Conservation (phyloP, 2,113 vertebrate species). For the Halichoeres trimaculatus region DNA sequence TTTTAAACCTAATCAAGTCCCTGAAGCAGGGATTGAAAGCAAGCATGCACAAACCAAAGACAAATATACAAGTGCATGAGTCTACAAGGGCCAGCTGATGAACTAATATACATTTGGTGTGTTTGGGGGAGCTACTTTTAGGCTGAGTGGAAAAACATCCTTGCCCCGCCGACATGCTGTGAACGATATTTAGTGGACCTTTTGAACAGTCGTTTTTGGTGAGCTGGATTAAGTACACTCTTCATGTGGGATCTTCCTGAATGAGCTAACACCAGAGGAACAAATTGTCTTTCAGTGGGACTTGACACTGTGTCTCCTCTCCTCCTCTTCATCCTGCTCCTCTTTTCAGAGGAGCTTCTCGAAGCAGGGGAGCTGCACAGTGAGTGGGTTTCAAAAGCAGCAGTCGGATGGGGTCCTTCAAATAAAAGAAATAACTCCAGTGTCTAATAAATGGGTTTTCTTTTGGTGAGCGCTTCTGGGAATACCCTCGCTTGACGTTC, state of each 20-base stretch:
- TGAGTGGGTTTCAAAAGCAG: conserved; percentile 49
- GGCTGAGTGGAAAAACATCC: conserved; percentile 29
- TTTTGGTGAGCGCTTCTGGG: conserved; percentile 32
- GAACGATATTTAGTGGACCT: conserved; percentile 18
- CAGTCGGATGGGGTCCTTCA: conserved; percentile 30
- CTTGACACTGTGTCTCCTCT: conserved; percentile 20
- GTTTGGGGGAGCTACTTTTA: conserved; percentile 45
- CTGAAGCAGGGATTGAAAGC: conserved; percentile 42
- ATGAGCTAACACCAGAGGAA: conserved; percentile 22
- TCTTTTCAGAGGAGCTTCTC: conserved; percentile 23
- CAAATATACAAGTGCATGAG: conserved; percentile 56
- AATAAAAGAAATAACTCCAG: conserved; percentile 40
- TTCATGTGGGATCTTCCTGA: conserved; percentile 13
- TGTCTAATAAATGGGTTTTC: conserved; percentile 19
- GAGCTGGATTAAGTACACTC: conserved; percentile 3
- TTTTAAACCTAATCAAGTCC: conserved; percentile 45
- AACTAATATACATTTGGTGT: conserved; percentile 50
- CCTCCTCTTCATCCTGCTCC: background rate
- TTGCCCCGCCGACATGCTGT: background rate
- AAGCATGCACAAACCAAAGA: conserved; percentile 55
- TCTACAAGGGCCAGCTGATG: conserved; percentile 46
- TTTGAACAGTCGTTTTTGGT: conserved; percentile 13
- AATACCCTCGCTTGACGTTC: conserved; percentile 45
- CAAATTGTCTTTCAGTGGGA: conserved; percentile 41
- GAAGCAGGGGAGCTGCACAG: conserved; percentile 35